Evolutionary conservation across 2,888 invertebrate genomes (phyloP), one percentile per base, ranked within the genome.

Genomic region (Drosophila neotestacea): DNA sequence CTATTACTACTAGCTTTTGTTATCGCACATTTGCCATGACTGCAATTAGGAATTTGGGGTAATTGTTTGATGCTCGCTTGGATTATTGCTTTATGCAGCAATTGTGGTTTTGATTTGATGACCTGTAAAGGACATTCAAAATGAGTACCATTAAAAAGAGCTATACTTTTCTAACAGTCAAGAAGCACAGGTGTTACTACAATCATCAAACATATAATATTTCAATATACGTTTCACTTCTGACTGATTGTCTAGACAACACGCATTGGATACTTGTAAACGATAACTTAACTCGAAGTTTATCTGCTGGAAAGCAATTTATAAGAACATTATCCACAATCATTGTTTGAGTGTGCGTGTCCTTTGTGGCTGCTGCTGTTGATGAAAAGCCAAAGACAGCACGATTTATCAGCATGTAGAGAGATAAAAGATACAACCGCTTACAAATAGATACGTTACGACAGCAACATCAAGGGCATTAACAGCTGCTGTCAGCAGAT

Each of bases 41-140:
- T 85, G 79, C 85, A 83, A 85, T 88, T 85, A 85, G 62, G 76
- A 70, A 85, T 83, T 88, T 82, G 73, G 85, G 88, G 72, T 76
- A 88, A 88, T 79, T 83, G 85, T 75, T 72, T 46, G 56, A 64
- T 64, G 65, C 48, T 68, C 71, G 59, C 71, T 66, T 50, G 55
- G 62, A 51, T 55, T 73, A 69, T 67, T 61, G 77, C 54, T 41
- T 52, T 58, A 41, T 58, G 46, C 39, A 41, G 46, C 46, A 44
- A 48, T 52, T 73, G 56, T 48, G 44, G 36, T 41, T 50, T 36
- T 16, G 54, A 69, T 60, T 61, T 70, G 39, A 47, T 41, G 58
- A 41, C 59, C 32, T n/a, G 36, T 22, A 10, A 27, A 50, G 39
- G 30, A 11, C 39, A 22, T 48, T 36, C 11, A 6, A 16, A 34